Evolutionary conservation across 2,113 vertebrate genomes (phyloP), one percentile per base, ranked within the genome.

Genomic region (Bolborhynchus lineola): DNA sequence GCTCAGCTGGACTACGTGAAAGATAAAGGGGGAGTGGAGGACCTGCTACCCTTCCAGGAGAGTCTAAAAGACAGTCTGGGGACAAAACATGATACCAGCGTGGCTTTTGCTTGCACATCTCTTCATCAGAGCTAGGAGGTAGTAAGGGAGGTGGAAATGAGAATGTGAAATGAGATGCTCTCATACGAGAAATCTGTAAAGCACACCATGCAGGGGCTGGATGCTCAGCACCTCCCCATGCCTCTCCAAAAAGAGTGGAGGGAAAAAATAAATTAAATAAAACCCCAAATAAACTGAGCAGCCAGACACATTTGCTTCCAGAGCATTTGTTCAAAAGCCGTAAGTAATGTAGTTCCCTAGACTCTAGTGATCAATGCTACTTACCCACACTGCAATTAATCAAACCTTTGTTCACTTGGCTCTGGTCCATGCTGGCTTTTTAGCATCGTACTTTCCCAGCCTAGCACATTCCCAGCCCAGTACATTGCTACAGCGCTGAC

Each of bases 311-410:
- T 84, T 92, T 90, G 29, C 77, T 88, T 60, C 74, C 82, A 60
- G 24, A 85, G 50, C 74, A 75, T 74, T 88, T 90, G 75, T 87
- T 88, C 74, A 21, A 78, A 90, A 88, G 60, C 74, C 24, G 0
- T 78, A 65, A 94, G 86, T 75, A 88, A 92, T 84, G 82, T 13
- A 77, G 78, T 95, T 77, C 82, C 88, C 79, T 46, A 60, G 85
- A 59, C 82, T 85, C 60, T 9, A 62, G 83, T 20, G 57, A 93
- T 95, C 89, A 75, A 85, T 92, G 89, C 53, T 41, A 6, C 93
- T 90, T 81, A 72, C 46, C 69, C 67, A 25, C 72, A 90, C 82
- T 90, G 86, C 68, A 82, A 85, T 92, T 95, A 92, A 90, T 81
- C 81, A 74, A 84, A 49, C 50, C 63, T 49, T 60, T 37, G 60